Percentiles rank a stretch among this genome's conserved stretches.
Conservation (phyloP, 2,113 vertebrate species). For the Todiramphus saurophagus region DNA sequence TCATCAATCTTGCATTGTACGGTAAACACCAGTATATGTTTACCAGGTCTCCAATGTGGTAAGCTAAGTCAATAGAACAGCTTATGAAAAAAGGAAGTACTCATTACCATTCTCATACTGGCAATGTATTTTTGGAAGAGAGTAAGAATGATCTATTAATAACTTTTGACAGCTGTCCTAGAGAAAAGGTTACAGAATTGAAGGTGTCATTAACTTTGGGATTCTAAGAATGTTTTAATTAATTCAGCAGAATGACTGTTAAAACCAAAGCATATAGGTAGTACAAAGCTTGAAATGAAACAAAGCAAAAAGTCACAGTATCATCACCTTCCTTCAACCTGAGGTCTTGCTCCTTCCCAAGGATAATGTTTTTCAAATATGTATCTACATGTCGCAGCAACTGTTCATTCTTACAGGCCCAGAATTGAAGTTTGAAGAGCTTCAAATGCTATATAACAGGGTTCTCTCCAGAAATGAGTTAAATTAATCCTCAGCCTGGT, state of each 20-base stretch:
- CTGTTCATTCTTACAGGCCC: not conserved
- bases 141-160: not conserved
- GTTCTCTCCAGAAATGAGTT: not conserved
- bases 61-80: not conserved
- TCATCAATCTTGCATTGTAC: not conserved
- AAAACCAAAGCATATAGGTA: not conserved
- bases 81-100: not conserved
- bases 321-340: not conserved
- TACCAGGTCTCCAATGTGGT: not conserved
- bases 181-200: not conserved
- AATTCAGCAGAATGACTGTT: not conserved
- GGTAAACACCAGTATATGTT: not conserved
- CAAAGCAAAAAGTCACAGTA: not conserved
- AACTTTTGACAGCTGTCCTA: not conserved
- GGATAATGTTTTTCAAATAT: not conserved
- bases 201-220: not conserved
- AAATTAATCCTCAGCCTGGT: not conserved
- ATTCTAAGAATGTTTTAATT: not conserved
- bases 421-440: not conserved
- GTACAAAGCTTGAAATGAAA: not conserved
- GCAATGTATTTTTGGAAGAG: not conserved
- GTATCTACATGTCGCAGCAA: conserved; percentile 46
- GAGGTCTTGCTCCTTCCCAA: not conserved
- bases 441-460: not conserved
- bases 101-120: not conserved